Conservation (phyloP, 2,888 invertebrate genomes). For the Dione vanillae region DNA sequence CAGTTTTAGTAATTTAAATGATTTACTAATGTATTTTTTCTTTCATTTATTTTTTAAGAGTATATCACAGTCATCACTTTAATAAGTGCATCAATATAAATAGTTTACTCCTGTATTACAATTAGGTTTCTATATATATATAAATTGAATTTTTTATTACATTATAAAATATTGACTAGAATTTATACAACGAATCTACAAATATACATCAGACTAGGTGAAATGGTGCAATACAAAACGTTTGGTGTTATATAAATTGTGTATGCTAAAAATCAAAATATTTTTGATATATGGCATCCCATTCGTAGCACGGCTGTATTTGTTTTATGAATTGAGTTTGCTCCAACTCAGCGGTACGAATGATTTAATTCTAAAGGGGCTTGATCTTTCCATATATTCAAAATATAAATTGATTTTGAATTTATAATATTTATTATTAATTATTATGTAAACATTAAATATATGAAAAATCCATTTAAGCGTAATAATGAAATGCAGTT, state of each 20-base stretch:
- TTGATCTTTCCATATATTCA: constrained; percentile 10
- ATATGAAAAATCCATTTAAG: constrained; percentile 7
- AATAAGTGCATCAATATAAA: constrained; percentile 76
- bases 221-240: constrained; percentile 55
- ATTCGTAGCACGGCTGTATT: constrained; percentile 27
- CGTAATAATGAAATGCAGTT: constrained; percentile 3
- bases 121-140: constrained; percentile 47
- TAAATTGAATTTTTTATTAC: constrained; percentile 48
- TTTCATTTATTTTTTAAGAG: constrained; percentile 73
- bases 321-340: constrained; percentile 31
- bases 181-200: constrained; percentile 40
- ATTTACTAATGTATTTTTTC: constrained; percentile 75
- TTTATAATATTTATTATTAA: constrained; percentile 9
- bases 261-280: constrained; percentile 37
- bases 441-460: constrained; percentile 20
- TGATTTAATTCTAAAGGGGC: constrained; percentile 20
- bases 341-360: neutral
- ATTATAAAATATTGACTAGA: constrained; percentile 48
- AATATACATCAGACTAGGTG: constrained; percentile 48
- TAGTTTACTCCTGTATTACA: constrained; percentile 56
- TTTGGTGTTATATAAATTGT: constrained; percentile 46
- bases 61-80: constrained; percentile 84
- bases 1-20: constrained; percentile 49
- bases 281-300: constrained; percentile 27
- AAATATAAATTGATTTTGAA: constrained; percentile 10